Conservation (phyloP, 2,113 vertebrate species). For the Lepus americanus region DNA sequence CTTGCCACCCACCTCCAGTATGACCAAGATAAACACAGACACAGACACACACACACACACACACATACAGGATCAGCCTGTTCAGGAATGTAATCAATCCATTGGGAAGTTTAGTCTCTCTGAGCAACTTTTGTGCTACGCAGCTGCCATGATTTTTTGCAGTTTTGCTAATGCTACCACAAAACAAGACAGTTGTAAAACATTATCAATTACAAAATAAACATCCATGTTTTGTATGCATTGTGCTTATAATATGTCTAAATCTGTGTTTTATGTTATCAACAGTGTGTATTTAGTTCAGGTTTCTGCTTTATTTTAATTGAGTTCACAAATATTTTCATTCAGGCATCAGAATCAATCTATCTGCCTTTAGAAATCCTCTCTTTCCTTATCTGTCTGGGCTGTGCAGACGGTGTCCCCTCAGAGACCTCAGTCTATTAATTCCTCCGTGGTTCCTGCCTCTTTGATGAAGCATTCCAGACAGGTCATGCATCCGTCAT, state of each 20-base stretch:
- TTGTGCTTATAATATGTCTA: background rate
- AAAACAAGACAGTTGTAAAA: conserved; percentile 19
- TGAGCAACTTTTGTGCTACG: background rate
- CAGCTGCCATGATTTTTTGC: background rate
- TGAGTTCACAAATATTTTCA: background rate
- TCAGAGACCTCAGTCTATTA: background rate
- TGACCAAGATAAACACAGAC: background rate
- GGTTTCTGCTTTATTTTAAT: conserved; percentile 37
- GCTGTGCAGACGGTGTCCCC: background rate
- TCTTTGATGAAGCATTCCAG: background rate
- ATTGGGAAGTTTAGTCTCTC: background rate
- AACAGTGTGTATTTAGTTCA: conserved; percentile 11
- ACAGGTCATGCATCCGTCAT: background rate
- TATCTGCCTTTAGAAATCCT: background rate
- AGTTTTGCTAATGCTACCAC: background rate
- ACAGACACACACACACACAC: background rate
- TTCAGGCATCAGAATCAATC: background rate
- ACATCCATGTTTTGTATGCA: background rate
- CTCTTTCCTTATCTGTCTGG: background rate
- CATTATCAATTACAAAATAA: background rate
- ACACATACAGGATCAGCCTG: background rate
- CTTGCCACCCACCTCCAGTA: background rate
- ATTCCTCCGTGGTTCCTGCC: background rate
- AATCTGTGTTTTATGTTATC: background rate
- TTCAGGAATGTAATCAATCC: background rate